phyloP scores from a whole-genome alignment of 2,797 vertebrate species.

The Gymnocypris eckloni region DNA sequence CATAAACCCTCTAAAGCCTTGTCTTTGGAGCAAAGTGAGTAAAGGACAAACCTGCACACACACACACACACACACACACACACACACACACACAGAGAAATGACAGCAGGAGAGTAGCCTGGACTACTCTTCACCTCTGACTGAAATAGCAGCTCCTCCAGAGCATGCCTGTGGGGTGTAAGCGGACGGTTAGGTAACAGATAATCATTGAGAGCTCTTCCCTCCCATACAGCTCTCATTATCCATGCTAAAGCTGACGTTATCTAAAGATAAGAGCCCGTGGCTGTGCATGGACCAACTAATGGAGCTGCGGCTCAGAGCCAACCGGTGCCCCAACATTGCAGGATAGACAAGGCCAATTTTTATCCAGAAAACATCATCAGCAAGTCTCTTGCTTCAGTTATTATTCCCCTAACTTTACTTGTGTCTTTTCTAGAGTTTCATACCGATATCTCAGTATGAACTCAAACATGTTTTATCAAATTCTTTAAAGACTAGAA shows the following conservation, averaged over 20 bases:
- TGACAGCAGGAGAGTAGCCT: constrained; percentile 16
- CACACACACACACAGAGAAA: not conserved
- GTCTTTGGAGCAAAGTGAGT: constrained; percentile 29
- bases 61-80: constrained; percentile 25
- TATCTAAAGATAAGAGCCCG: constrained; percentile 73
- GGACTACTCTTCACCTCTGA: constrained; percentile 46
- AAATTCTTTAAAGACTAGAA: not conserved
- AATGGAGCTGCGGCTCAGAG: constrained; percentile 69
- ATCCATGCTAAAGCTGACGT: constrained; percentile 71
- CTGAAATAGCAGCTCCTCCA: constrained; percentile 53
- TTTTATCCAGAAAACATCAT: constrained; percentile 13
- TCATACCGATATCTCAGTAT: not conserved
- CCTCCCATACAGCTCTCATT: constrained; percentile 64
- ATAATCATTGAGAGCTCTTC: constrained; percentile 72
- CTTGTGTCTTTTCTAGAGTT: not conserved
- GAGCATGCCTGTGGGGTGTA: constrained; percentile 50
- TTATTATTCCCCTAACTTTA: not conserved
- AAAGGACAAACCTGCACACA: constrained; percentile 36
- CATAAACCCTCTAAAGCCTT: constrained; percentile 20
- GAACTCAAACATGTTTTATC: not conserved
- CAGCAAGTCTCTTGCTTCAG: not conserved
- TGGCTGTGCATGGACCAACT: constrained; percentile 68
- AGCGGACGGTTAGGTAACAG: constrained; percentile 74
- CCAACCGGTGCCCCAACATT: constrained; percentile 60
- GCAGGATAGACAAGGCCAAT: constrained; percentile 4